phyloP scores from a whole-genome alignment of 2,888 invertebrate species.

The Frankliniella intonsa region DNA sequence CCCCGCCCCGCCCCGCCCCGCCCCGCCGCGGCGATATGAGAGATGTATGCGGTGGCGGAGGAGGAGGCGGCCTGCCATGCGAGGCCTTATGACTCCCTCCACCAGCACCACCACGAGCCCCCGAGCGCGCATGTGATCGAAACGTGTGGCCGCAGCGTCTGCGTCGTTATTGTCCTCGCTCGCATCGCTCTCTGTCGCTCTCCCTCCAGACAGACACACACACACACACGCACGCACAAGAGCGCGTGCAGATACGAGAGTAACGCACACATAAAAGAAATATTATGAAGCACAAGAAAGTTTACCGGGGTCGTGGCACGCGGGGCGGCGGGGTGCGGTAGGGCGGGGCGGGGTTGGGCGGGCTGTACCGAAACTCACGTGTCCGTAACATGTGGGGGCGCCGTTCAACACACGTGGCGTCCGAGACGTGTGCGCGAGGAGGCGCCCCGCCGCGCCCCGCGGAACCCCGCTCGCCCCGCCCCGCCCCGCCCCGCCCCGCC shows the following conservation, averaged over 20 bases:
- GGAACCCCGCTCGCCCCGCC: background rate
- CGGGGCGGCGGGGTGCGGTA: background rate
- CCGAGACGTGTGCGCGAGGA: constrained; percentile 15
- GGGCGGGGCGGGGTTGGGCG: background rate
- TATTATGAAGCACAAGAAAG: constrained; percentile 25
- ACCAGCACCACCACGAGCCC: too few species aligned
- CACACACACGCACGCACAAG: background rate
- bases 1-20: too few species aligned
- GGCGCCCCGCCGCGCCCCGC: background rate
- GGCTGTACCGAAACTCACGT: constrained; percentile 17
- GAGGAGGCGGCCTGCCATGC: too few species aligned
- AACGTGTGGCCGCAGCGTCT: too few species aligned
- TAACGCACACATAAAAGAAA: constrained; percentile 11
- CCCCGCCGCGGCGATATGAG: too few species aligned
- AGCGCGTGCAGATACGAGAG: too few species aligned
- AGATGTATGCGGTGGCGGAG: too few species aligned
- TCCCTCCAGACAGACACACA: background rate
- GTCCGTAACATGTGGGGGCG: constrained; percentile 18
- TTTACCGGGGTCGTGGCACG: background rate
- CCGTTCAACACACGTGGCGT: constrained; percentile 12
- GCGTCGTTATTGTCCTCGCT: too few species aligned
- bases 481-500: background rate
- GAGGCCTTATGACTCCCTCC: too few species aligned
- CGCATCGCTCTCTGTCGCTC: background rate
- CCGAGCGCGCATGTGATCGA: too few species aligned